Conservation (phyloP, 2,797 vertebrate genomes). For the Gallinago stenura region DNA sequence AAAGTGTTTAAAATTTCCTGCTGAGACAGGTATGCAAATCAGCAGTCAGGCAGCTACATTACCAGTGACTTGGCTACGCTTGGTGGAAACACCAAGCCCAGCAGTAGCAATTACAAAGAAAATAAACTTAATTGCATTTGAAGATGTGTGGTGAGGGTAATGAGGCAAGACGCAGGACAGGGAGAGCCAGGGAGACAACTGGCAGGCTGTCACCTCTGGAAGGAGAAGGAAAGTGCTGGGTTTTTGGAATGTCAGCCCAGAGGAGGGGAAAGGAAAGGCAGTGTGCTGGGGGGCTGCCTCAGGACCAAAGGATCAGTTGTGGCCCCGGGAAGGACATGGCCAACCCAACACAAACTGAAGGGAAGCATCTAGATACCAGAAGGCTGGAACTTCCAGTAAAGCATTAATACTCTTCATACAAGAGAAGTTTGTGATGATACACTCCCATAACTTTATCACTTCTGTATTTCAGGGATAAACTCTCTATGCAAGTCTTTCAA, state of each 20-base stretch:
- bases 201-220: not conserved
- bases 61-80: not conserved
- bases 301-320: not conserved
- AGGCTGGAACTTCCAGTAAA: not conserved
- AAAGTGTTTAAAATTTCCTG: not conserved
- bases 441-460: too few relatives aligned
- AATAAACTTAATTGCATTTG: not conserved
- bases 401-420: not conserved
- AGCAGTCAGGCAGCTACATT: not conserved
- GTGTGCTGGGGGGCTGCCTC: not conserved
- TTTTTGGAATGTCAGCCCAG: not conserved
- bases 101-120: not conserved
- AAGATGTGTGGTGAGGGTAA: not conserved
- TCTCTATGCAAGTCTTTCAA: not conserved
- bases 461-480: not conserved
- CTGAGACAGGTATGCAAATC: not conserved
- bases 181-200: not conserved
- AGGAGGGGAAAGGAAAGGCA: accelerated
- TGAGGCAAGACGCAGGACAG: not conserved
- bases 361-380: not conserved
- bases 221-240: not conserved
- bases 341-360: accelerated
- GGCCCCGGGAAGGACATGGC: accelerated
- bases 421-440: not conserved
- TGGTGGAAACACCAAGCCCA: not conserved